A percentile compares a stretch with the other conserved stretches of the same genome.
Conservation (phyloP, 2,113 vertebrate species). For the Dolichallabes microphthalmus region DNA sequence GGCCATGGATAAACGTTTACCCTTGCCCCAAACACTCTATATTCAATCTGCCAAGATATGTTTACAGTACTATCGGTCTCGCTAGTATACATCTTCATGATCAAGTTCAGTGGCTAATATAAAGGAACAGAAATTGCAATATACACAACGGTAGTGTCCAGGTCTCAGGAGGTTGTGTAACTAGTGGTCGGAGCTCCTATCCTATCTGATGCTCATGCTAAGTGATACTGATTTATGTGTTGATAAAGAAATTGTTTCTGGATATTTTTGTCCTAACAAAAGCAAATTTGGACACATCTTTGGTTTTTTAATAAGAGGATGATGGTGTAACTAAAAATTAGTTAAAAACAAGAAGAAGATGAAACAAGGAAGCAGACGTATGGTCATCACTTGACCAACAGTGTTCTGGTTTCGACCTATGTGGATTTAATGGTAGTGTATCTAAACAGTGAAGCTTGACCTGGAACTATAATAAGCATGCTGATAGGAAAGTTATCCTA, state of each 20-base stretch:
- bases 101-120: no score
- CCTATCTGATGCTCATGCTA: neutral
- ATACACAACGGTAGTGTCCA: no score
- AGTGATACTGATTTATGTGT: neutral
- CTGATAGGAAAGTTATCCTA: neutral
- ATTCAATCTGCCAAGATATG: neutral
- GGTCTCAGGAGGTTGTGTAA: no score
- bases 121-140: no score
- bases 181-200: neutral
- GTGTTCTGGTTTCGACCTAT: neutral
- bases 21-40: neutral
- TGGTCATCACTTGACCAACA: neutral
- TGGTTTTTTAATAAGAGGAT: neutral
- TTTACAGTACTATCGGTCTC: neutral
- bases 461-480: neutral
- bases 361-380: neutral
- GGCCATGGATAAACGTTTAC: neutral
- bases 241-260: neutral
- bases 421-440: neutral
- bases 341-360: neutral
- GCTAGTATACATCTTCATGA: no score
- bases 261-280: neutral
- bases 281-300: neutral
- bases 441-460: neutral
- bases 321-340: neutral